phyloP scores from a whole-genome alignment of 1,140 invertebrate species.

The Saccostrea cuccullata region DNA sequence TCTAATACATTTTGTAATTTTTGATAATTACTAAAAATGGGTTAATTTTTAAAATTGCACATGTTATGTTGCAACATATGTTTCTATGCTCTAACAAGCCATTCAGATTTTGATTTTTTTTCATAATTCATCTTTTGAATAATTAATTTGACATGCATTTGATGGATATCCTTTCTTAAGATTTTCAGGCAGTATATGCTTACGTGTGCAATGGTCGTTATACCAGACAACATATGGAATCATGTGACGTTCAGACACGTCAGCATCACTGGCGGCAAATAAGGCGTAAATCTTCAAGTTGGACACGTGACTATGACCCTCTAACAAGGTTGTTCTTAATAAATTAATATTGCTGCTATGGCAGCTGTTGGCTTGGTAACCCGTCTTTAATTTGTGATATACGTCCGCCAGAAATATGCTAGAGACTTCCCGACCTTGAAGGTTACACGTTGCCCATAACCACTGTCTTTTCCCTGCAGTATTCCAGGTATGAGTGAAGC shows the following conservation, averaged over 20 bases:
- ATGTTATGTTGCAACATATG: too few relatives aligned
- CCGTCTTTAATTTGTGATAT: constrained; percentile 57
- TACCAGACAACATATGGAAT: constrained; percentile 64
- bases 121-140: too few relatives aligned
- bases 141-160: too few relatives aligned
- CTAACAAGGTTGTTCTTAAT: constrained; percentile 55
- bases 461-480: constrained; percentile 52
- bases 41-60: too few relatives aligned
- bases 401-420: constrained; percentile 60
- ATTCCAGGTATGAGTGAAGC: constrained; percentile 64
- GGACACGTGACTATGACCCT: constrained; percentile 58
- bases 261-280: constrained; percentile 62
- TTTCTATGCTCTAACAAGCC: too few relatives aligned
- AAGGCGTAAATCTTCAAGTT: constrained; percentile 61
- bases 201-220: constrained; percentile 64
- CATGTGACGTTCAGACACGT: constrained; percentile 58
- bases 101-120: too few relatives aligned
- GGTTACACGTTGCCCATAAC: constrained; percentile 64
- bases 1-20: too few relatives aligned
- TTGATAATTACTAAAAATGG: too few relatives aligned
- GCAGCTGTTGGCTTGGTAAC: constrained; percentile 51
- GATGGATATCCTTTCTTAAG: neutral
- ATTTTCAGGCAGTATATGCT: constrained; percentile 25
- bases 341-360: constrained; percentile 16
- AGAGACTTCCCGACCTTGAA: constrained; percentile 55